These are phyloP conservation scores for Euthynnus affinis DNA, from an alignment of 2,797 vertebrate genomes.

Conservation along the genomic window DNA sequence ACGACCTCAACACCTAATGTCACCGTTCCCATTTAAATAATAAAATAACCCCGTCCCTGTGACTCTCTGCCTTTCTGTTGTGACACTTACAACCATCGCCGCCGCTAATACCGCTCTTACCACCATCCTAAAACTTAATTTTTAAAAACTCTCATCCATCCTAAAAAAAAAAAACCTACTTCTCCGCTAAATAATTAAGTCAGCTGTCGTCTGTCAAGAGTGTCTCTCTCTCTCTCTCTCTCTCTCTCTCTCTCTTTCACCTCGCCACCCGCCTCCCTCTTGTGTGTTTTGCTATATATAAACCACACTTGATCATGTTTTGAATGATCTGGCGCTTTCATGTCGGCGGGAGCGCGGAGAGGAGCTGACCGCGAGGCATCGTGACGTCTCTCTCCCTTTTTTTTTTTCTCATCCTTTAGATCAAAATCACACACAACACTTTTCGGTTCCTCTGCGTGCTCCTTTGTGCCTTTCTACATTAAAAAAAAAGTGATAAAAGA, in stretches of 20 bases:
- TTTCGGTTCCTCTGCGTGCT: slow-evolving; percentile 11
- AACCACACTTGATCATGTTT: slow-evolving; percentile 17
- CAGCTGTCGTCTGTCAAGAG: slow-evolving; percentile 28
- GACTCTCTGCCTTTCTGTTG: too few relatives aligned
- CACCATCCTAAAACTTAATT: not conserved
- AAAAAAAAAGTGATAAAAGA: slow-evolving; percentile 39
- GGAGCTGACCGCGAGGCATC: slow-evolving; percentile 58
- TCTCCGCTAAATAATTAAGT: slow-evolving; percentile 42
- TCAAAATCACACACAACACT: slow-evolving; percentile 51
- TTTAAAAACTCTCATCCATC: not conserved
- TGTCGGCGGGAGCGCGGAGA: slow-evolving; percentile 46
- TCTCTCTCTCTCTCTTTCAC: too few relatives aligned
- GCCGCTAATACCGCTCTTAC: not conserved
- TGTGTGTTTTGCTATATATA: slow-evolving; percentile 69
- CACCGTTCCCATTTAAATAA: too few relatives aligned
- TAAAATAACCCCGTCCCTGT: too few relatives aligned
- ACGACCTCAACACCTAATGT: too few relatives aligned
- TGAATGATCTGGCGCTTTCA: slow-evolving; percentile 56
- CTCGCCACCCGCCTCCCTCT: accelerated
- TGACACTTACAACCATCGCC: too few relatives aligned
- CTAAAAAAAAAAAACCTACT: not conserved
- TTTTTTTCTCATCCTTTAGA: slow-evolving; percentile 45
- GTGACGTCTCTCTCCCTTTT: slow-evolving; percentile 33
- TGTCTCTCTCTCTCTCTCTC: slow-evolving; percentile 11
- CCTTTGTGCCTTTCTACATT: slow-evolving; percentile 29